Conservation (phyloP, 2,888 invertebrate genomes). For the Lithosia quadra region DNA sequence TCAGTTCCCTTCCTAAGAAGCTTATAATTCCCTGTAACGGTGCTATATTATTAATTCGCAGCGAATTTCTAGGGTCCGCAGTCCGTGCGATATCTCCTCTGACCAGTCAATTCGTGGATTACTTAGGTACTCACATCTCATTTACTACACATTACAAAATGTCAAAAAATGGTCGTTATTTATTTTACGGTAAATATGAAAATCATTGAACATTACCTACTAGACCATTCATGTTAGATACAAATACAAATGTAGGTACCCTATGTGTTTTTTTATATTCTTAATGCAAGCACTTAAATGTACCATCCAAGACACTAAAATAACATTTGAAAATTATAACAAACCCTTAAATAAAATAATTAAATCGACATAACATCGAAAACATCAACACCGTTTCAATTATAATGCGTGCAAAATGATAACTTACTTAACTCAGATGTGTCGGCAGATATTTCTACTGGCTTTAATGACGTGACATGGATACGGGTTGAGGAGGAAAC, state of each 20-base stretch:
- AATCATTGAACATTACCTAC: too few relatives aligned
- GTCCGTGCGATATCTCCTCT: constrained; percentile 71
- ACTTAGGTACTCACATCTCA: constrained; percentile 55
- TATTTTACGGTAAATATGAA: too few relatives aligned
- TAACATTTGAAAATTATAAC: background rate
- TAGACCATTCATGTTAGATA: too few relatives aligned
- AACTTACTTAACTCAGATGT: constrained; percentile 80
- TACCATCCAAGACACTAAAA: background rate
- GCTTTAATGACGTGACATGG: constrained; percentile 84
- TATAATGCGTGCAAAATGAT: constrained; percentile 64
- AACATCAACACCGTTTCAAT: constrained; percentile 50
- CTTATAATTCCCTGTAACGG: constrained; percentile 80
- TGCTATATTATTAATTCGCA: constrained; percentile 83
- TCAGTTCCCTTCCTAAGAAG: constrained; percentile 80
- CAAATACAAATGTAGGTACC: too few relatives aligned
- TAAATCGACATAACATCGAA: constrained; percentile 30
- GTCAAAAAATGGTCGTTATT: background rate
- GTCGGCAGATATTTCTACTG: constrained; percentile 83
- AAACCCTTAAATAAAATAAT: constrained; percentile 19
- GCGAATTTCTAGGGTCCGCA: constrained; percentile 68
- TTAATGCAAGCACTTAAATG: background rate
- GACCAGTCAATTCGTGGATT: constrained; percentile 75
- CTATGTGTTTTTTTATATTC: too few relatives aligned
- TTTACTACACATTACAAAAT: constrained; percentile 45
- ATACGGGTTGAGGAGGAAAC: constrained; percentile 85